Evolutionary conservation across 2,888 invertebrate species (phyloP).

Genomic region (Folsomia candida): DNA sequence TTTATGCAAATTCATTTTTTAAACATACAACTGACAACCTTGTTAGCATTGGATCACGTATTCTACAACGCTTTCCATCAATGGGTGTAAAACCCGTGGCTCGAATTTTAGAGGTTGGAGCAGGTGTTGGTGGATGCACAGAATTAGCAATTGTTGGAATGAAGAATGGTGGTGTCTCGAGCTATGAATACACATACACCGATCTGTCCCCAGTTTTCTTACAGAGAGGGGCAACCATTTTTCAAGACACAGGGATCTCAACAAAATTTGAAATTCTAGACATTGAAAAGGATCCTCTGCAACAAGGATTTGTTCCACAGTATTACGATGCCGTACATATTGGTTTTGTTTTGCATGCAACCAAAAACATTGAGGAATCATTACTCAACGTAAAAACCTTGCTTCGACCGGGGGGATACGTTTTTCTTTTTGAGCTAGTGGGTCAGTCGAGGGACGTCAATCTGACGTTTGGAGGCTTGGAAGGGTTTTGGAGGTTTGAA

Average conservation of each 20-base stretch:
- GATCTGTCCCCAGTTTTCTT: slow-evolving; percentile 33
- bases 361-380: slow-evolving; percentile 9
- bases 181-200: slow-evolving; percentile 18
- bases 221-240: slow-evolving; percentile 20
- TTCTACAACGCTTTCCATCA: background rate
- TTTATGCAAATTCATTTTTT: too few species aligned
- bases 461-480: slow-evolving; percentile 25
- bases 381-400: slow-evolving; percentile 9
- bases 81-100: too few species aligned
- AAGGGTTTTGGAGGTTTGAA: slow-evolving; percentile 26
- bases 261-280: slow-evolving; percentile 27
- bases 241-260: slow-evolving; percentile 26
- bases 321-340: slow-evolving; percentile 21
- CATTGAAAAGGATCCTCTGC: slow-evolving; percentile 32
- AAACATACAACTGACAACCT: background rate
- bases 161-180: slow-evolving; percentile 12
- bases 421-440: slow-evolving; percentile 13
- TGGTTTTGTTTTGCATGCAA: slow-evolving; percentile 24
- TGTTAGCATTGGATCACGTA: background rate
- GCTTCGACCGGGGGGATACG: background rate
- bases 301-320: slow-evolving; percentile 26
- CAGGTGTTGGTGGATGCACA: too few species aligned
- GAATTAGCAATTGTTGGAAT: too few species aligned
- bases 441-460: slow-evolving; percentile 1
- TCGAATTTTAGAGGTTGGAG: too few species aligned